Conservation (phyloP, 2,888 invertebrate species). For the Odontothrips loti region DNA sequence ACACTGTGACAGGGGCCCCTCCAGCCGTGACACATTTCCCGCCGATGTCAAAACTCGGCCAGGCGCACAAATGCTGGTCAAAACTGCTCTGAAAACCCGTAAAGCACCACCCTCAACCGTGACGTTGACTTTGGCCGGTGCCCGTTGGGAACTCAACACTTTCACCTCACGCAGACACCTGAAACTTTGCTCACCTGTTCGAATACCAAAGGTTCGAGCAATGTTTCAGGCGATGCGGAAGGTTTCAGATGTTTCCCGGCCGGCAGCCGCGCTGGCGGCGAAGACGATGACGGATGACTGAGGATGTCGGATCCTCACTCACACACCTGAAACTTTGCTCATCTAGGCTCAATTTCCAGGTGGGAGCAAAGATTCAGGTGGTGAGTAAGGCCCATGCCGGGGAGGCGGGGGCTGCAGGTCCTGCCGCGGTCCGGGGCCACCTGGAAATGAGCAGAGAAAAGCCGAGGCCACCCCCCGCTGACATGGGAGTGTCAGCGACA, state of each 20-base stretch:
- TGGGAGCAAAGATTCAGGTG: slow-evolving; percentile 79
- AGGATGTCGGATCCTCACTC: slow-evolving; percentile 47
- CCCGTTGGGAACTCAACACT: too few species aligned
- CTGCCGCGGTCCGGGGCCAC: background rate
- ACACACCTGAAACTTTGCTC: slow-evolving; percentile 89
- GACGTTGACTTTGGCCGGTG: too few species aligned
- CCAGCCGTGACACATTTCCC: too few species aligned
- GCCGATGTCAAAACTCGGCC: too few species aligned
- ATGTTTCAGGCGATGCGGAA: slow-evolving; percentile 41
- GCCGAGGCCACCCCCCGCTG: too few species aligned
- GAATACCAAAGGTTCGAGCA: slow-evolving; percentile 41
- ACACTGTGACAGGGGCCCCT: too few species aligned
- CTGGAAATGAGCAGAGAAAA: too few species aligned
- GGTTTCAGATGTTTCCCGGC: background rate
- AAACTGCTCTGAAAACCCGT: too few species aligned
- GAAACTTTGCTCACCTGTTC: slow-evolving; percentile 43
- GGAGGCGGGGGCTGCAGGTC: background rate
- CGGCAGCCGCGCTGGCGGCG: background rate
- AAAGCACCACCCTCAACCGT: too few species aligned
- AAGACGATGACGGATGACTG: background rate
- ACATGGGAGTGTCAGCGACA: too few species aligned
- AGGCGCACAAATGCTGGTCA: too few species aligned
- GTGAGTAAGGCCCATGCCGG: slow-evolving; percentile 34
- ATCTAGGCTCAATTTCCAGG: slow-evolving; percentile 64
- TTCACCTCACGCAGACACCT: slow-evolving; percentile 40